Base-by-base conservation (phyloP, 2,113 vertebrate genomes). In the Bubo bubo region DNA sequence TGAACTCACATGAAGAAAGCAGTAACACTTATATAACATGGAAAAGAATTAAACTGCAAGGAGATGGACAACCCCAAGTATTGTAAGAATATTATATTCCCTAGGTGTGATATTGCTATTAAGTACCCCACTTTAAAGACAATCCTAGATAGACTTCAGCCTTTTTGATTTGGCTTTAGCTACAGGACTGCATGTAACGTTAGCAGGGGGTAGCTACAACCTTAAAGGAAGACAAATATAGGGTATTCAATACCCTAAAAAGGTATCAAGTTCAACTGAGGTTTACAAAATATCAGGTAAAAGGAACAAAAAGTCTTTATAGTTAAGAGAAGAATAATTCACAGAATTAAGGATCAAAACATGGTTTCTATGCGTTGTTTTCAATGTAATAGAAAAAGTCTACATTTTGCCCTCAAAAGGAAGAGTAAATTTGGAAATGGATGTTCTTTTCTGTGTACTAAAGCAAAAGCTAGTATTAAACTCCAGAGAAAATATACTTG, bases 1-100 rank as follows among this genome's bases (percentile, higher is more conserved):
- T 59, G 37, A 19, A 59, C 45, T 53, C 0, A 0, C 37, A 47
- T 24, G 22, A 88, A 75, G 64, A 79, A 93, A 92, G 66, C 47
- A 59, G 52, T 18, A 90, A 70, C 0, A 0, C 19, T 83, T 89
- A 50, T 0, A 4, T 11, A 81, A 89, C 23, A 50, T 0, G 1
- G 37, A 79, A 53, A 27, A 79, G 16, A 64, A 76, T 14, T 75
- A 5, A 41, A 77, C 4, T 34, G 16, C 53, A 62, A 81, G 6
- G 71, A 63, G 27, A 41, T 59, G 27, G 43, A 35, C 0, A 1
- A 85, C 14, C 56, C 28, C 41, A 53, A 39, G 6, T 45, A 85
- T 1, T 52, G 9, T 10, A 81, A 74, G 34, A 84, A 27, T 35
- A 87, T 47, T 27, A 19, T 4, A 86, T 5, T 52, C 14, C 53